These are phyloP conservation scores for Rhinolophus sinicus DNA, from an alignment of 2,113 vertebrate genomes.

Conservation along the genomic window DNA sequence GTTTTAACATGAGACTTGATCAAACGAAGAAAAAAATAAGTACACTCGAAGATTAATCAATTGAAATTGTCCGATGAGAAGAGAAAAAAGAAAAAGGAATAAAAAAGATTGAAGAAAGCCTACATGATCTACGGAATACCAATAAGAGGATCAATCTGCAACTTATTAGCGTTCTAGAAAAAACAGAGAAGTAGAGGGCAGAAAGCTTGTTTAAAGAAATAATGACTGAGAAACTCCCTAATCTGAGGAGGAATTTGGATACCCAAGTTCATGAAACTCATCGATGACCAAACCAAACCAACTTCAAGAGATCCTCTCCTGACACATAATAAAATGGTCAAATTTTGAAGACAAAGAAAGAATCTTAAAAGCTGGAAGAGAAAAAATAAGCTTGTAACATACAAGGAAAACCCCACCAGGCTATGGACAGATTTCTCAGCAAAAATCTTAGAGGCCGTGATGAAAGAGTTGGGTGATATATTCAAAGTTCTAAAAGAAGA, in stretches of 20 bases:
- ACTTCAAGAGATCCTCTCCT: not conserved
- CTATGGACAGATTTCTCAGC: not conserved
- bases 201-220: not conserved
- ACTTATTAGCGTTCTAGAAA: not conserved
- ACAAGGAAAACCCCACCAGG: not conserved
- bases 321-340: not conserved
- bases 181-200: not conserved
- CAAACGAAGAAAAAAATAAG: not conserved
- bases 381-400: not conserved
- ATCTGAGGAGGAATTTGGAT: not conserved
- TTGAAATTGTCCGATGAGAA: not conserved
- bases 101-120: not conserved
- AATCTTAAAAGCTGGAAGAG: not conserved
- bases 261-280: not conserved
- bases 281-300: not conserved
- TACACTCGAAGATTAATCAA: not conserved
- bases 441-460: not conserved
- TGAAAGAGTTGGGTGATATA: not conserved
- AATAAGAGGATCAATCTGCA: not conserved
- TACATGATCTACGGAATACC: not conserved
- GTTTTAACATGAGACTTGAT: not conserved
- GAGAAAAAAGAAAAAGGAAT: not conserved
- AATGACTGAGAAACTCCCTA: not conserved
- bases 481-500: not conserved
- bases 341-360: not conserved